Percentiles rank a stretch among this genome's conserved stretches.
These are phyloP conservation scores for Plagodis pulveraria DNA, from an alignment of 2,888 invertebrate genomes.

Conservation along the genomic window DNA sequence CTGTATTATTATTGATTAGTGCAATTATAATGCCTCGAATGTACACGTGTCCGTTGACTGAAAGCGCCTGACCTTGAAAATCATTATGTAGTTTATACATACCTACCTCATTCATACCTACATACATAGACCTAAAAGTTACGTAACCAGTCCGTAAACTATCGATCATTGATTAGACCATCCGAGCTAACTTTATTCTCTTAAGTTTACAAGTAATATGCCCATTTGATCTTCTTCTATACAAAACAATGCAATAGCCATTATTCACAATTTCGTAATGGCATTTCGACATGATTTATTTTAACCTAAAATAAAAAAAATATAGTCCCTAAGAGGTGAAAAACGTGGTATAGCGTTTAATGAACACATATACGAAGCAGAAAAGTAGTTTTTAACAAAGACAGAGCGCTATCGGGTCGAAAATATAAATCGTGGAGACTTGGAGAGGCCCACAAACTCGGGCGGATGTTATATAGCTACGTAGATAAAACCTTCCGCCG, in stretches of 20 bases:
- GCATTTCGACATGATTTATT: conserved; percentile 47
- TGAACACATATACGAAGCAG: conserved; percentile 62
- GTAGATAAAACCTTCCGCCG: conserved; percentile 85
- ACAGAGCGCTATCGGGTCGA: conserved; percentile 69
- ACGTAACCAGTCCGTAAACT: conserved; percentile 69
- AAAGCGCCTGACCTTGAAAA: conserved; percentile 74
- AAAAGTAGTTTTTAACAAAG: conserved; percentile 81
- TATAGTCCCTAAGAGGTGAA: conserved; percentile 39
- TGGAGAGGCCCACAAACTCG: conserved; percentile 75
- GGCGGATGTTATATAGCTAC: conserved; percentile 83
- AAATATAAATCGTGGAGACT: conserved; percentile 74
- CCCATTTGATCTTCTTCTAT: neutral
- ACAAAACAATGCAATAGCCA: conserved; percentile 47
- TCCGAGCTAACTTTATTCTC: conserved; percentile 41
- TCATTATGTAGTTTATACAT: conserved; percentile 53
- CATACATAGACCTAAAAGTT: conserved; percentile 47
- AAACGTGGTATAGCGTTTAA: conserved; percentile 62
- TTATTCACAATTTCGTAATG: conserved; percentile 28
- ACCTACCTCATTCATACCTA: conserved; percentile 59
- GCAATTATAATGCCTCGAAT: conserved; percentile 47
- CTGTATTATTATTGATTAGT: conserved; percentile 41
- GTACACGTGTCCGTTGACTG: conserved; percentile 50
- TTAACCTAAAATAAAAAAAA: conserved; percentile 66
- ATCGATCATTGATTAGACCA: conserved; percentile 59
- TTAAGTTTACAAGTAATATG: no score